Percentiles rank a stretch among this genome's conserved stretches.
Evolutionary conservation across 2,888 invertebrate genomes (phyloP).

Genomic region (Dorcus parallelipipedus): DNA sequence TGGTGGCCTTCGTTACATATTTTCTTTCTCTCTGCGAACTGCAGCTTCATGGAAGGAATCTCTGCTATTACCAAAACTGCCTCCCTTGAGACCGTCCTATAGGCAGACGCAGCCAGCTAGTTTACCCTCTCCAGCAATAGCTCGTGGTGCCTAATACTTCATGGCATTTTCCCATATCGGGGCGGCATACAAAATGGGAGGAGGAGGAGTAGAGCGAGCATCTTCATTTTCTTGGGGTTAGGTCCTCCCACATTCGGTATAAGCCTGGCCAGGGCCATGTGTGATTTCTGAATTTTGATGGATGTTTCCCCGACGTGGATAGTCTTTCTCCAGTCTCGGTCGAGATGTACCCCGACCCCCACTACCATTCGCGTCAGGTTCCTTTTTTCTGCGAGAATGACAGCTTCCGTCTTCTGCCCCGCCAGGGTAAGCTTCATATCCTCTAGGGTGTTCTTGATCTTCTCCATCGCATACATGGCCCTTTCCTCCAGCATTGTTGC

Average conservation of each 20-base stretch:
- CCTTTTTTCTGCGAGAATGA: background rate
- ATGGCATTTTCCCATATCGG: too few species aligned
- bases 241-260: background rate
- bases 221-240: background rate
- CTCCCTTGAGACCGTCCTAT: too few species aligned
- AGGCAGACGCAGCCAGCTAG: too few species aligned
- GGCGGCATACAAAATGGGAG: too few species aligned
- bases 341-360: background rate
- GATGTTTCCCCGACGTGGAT: background rate
- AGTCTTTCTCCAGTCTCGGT: background rate
- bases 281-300: background rate
- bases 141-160: too few species aligned
- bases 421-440: slow-evolving; percentile 11
- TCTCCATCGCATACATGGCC: background rate
- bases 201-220: background rate
- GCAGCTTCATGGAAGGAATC: too few species aligned
- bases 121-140: too few species aligned
- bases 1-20: too few species aligned
- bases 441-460: background rate
- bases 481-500: slow-evolving; percentile 1
- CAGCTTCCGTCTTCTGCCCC: slow-evolving; percentile 9
- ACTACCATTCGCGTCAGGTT: background rate
- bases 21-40: background rate
- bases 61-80: too few species aligned
- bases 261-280: background rate